Base-by-base conservation (phyloP, 2,797 vertebrate genomes). In the Falco cherrug region DNA sequence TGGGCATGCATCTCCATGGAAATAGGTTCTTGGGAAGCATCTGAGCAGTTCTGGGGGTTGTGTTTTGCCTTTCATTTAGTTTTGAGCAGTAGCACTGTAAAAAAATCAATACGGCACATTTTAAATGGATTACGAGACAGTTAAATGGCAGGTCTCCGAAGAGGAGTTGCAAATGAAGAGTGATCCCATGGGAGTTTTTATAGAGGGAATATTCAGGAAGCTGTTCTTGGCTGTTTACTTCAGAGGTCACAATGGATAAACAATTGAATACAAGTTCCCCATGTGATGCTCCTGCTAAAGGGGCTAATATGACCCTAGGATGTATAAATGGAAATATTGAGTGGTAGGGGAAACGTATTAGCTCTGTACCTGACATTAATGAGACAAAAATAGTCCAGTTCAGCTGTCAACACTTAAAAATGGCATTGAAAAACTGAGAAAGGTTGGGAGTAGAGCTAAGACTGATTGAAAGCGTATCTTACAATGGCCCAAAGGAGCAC, bases 41-140 rank as follows among this genome's bases (percentile, higher is more conserved):
- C 70, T 51, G 68, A 68, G 64, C 0, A 0, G 10, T 51, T 47
- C 81, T 33, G 45, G 64, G 51, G 37, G 31, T 54, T 83, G 59
- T 1, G 0, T 80, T 77, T 71, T 93, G 78, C 75, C 69, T 33
- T 68, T 77, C 2, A 0, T 61, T 73, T 90, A 5, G 4, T 61
- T 92, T 77, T 75, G 84, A 91, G 41, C n/a, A 35, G 90, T 48
- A 75, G 79, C 50, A 18, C 61, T 63, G 90, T 43, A 39, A 50
- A 90, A 70, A 96, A 96, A 96, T 95, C 96, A 81, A 91, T 93
- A 69, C 63, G 54, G 71, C 47, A 61, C 59, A 86, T 96, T 81
- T 92, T n/a, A 92, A 95, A 89, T 75, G 94, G 90, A 89, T 96
- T 94, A 86, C 5, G 3, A 93, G 69, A 71, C 77, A 89, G 73